Conservation (phyloP, 1,140 invertebrate species). For the Ostrea denselamellosa region DNA sequence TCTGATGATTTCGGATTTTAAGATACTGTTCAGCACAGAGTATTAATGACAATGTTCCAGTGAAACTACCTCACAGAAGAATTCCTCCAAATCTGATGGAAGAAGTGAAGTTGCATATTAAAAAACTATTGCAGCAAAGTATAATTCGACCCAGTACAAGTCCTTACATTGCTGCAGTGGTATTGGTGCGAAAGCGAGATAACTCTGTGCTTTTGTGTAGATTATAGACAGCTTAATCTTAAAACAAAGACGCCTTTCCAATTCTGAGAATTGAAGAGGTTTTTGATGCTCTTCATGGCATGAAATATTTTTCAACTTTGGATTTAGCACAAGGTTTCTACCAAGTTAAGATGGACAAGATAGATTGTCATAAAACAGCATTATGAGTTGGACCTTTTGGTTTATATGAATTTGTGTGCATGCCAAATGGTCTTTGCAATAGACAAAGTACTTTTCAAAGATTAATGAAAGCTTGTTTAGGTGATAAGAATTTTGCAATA, state of each 20-base stretch:
- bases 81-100: slow-evolving; percentile 40
- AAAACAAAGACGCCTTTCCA: slow-evolving; percentile 78
- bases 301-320: too few relatives aligned
- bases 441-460: too few relatives aligned
- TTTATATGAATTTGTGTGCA: too few relatives aligned
- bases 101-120: slow-evolving; percentile 52
- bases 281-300: too few relatives aligned
- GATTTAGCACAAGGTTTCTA: too few relatives aligned
- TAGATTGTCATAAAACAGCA: too few relatives aligned
- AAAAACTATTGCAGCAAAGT: slow-evolving; percentile 3
- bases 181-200: slow-evolving; percentile 61
- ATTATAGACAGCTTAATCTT: slow-evolving; percentile 56
- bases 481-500: too few relatives aligned
- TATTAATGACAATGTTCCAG: slow-evolving; percentile 35
- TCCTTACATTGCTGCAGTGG: slow-evolving; percentile 29
- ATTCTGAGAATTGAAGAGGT: slow-evolving; percentile 64
- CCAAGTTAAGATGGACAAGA: too few relatives aligned
- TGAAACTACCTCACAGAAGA: slow-evolving; percentile 43
- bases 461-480: too few relatives aligned
- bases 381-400: too few relatives aligned
- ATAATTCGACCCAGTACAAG: slow-evolving; percentile 19
- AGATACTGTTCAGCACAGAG: slow-evolving; percentile 43
- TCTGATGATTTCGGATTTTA: slow-evolving; percentile 49
- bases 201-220: slow-evolving; percentile 53
- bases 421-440: too few relatives aligned